Conservation (phyloP, 92 coral and sea anemone genomes). For the Porites lobata region DNA sequence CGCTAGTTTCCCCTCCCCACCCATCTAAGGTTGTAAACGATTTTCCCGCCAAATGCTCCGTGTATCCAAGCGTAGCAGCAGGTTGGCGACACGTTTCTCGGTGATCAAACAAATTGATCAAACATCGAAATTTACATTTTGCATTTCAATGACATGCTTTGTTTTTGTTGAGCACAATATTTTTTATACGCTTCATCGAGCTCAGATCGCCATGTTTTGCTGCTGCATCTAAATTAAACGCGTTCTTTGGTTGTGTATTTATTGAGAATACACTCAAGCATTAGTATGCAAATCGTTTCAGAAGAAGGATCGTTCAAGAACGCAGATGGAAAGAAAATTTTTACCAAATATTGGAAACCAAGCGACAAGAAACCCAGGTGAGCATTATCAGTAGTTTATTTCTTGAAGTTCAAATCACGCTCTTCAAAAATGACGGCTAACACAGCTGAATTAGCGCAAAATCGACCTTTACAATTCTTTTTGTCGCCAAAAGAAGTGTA, state of each 20-base stretch:
- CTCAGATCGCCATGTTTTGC: not conserved
- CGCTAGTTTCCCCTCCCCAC: not conserved
- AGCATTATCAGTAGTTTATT: not conserved
- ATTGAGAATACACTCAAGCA: not conserved
- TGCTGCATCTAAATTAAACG: not conserved
- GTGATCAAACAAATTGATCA: not conserved
- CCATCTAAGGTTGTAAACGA: not conserved
- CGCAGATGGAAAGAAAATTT: slow-evolving; percentile 52
- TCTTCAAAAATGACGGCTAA: too few species aligned
- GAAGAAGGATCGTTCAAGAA: slow-evolving; percentile 64
- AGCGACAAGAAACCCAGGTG: slow-evolving; percentile 42
- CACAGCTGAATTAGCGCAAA: too few species aligned
- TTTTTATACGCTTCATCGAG: slow-evolving; percentile 14
- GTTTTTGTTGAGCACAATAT: not conserved
- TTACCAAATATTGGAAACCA: slow-evolving; percentile 65
- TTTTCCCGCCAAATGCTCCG: slow-evolving; percentile 18
- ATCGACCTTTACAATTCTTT: too few species aligned
- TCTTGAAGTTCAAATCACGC: not conserved
- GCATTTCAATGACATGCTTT: slow-evolving; percentile 15
- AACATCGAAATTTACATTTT: slow-evolving; percentile 19
- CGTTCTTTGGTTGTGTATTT: not conserved
- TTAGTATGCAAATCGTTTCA: not conserved
- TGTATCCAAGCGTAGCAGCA: not conserved
- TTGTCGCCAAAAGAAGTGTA: too few species aligned
- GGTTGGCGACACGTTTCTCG: not conserved